phyloP scores from a whole-genome alignment of 30 jellyfish, hydroid and myxozoan species.

The Catostylus mosaicus region DNA sequence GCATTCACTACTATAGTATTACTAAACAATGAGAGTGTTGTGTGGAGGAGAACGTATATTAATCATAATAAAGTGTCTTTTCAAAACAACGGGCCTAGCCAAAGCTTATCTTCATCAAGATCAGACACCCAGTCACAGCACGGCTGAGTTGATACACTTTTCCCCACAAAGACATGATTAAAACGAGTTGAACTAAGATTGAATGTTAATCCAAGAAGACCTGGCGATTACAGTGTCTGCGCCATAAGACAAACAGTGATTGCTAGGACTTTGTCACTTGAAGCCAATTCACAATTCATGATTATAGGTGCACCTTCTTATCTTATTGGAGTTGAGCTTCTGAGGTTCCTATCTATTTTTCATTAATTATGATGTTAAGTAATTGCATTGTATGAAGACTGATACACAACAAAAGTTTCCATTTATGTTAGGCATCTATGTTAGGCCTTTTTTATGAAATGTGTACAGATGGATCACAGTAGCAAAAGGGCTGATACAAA shows the following conservation, averaged over 20 bases:
- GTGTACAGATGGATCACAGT: too few relatives aligned
- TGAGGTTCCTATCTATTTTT: too few relatives aligned
- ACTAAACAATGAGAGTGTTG: background rate
- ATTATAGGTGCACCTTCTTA: background rate
- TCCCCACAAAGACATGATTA: background rate
- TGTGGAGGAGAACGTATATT: background rate
- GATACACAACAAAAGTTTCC: too few relatives aligned
- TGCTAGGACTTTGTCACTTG: background rate
- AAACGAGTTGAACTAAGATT: background rate
- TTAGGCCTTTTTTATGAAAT: too few relatives aligned
- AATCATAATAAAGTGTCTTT: background rate
- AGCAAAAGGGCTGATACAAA: too few relatives aligned
- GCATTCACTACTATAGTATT: background rate
- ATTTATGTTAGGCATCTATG: too few relatives aligned
- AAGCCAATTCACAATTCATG: conserved; percentile 9
- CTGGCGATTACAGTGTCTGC: background rate
- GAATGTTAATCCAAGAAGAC: background rate
- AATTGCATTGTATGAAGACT: too few relatives aligned
- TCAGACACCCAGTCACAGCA: background rate
- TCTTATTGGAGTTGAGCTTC: background rate
- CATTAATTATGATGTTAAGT: too few relatives aligned
- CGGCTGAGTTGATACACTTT: background rate
- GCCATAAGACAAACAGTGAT: background rate
- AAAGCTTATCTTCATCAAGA: background rate
- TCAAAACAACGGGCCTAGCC: background rate